Base-by-base conservation (phyloP, 2,113 vertebrate species). In the Leptocoma aspasia region DNA sequence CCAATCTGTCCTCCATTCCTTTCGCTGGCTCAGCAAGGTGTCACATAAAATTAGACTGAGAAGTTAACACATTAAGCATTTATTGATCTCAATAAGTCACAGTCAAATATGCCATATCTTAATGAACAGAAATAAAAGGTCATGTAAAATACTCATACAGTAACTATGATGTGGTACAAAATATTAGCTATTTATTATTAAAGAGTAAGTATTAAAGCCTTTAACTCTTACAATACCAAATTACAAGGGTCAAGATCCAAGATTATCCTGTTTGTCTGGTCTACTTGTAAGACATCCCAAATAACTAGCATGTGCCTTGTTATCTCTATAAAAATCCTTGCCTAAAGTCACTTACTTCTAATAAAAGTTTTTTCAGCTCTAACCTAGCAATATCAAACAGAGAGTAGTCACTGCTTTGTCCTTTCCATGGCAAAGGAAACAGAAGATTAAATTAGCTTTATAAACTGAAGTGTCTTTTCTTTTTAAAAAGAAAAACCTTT, bases 11-110 rank as follows among this genome's bases (percentile, higher is more conserved):
- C 78, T 92, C 75, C 10, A 19, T 70, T 70, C 28, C 20, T 94
- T 96, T 90, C 80, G 75, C 88, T 94, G 47, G 35, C 54, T 96
- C 79, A 94, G 83, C 68, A 83, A 88, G 49, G 24, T 93, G 92
- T 92, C 94, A 86, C 35, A 66, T 86, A 92, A 94, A 96, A 92
- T 94, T 75, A 92, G n/a, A 77, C 88, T 9, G 28, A 64, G 68
- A 92, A 23, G 39, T 68, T 91, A 96, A 81, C 52, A 44, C 79
- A 88, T 94, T 83, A 96, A 92, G 56, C 75, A 86, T 93, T 92
- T 96, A 97, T 94, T 86, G 95, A 93, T 95, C 92, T 93, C 79
- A 82, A 6, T 92, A 82, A 88, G 47, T 92, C 86, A 80, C 64
- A 60, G 79, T 73, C 59, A 88, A 95, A 93, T 91, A 83, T 47